phyloP scores from a whole-genome alignment of 2,113 vertebrate species.

The Pollimyrus isidori region DNA sequence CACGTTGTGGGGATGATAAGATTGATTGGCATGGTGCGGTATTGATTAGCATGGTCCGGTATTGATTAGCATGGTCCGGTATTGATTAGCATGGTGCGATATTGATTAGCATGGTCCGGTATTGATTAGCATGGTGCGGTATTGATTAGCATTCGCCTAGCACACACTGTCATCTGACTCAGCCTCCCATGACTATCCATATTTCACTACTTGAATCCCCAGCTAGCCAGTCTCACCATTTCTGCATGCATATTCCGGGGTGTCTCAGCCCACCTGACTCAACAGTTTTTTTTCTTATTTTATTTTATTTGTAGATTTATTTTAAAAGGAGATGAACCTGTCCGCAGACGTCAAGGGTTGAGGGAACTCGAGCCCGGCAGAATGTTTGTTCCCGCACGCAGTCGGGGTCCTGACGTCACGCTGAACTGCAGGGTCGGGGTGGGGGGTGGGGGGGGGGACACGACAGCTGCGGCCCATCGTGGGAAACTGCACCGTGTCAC shows the following conservation, averaged over 20 bases:
- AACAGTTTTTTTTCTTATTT: slow-evolving; percentile 44
- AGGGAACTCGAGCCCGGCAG: slow-evolving; percentile 30
- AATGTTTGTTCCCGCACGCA: slow-evolving; percentile 42
- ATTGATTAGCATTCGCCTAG: no score
- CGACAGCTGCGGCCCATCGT: slow-evolving; percentile 37
- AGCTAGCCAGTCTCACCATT: slow-evolving; percentile 6
- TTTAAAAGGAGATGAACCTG: slow-evolving; percentile 15
- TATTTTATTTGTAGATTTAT: slow-evolving; percentile 56
- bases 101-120: no score
- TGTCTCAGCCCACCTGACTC: slow-evolving; percentile 63
- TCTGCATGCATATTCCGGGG: slow-evolving; percentile 22
- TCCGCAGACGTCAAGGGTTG: background rate
- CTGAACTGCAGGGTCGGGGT: slow-evolving; percentile 27
- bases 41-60: no score
- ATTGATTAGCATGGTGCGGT: no score
- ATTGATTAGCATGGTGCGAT: no score
- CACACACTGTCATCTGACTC: background rate
- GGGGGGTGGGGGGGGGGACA: slow-evolving; percentile 31
- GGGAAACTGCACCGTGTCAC: slow-evolving; percentile 23
- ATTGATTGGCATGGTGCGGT: no score
- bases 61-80: no score
- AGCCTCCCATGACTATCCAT: background rate
- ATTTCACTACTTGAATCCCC: background rate
- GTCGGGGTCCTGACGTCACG: slow-evolving; percentile 28
- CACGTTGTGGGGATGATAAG: no score